Base-by-base conservation (phyloP, 2,888 invertebrate species). In the Heliconius ethilla region DNA sequence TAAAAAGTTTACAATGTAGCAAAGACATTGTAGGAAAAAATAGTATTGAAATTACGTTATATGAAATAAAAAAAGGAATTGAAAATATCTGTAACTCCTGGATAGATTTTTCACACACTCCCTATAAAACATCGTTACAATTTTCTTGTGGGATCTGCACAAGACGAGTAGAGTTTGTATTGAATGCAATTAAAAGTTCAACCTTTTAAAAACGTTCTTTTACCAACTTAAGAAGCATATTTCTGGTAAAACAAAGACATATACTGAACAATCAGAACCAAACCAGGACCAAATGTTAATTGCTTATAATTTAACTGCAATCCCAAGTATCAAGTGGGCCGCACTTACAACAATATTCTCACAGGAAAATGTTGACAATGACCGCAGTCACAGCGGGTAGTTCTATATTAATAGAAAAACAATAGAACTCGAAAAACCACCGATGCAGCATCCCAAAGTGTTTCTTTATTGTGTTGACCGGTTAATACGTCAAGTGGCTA, bases 381-480 rank as follows among this genome's bases (percentile, higher is more conserved):
- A 81, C 82, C 86, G 83, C 78, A 83, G 86, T 84, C 78, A 81
- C 86, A 84, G 85, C 84, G 84, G 85, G 85, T 79, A 69, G 86
- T 83, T 83, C 84, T 86, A 88, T 88, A 83, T 83, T 89, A 87
- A 82, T 82, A 78, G 85, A 88, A 89, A 92, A 92, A 93, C 93
- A 90, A 89, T 85, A 79, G 86, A 84, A 82, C 92, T 93, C 82
- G 83, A 89, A 83, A 89, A 92, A 75, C 79, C 92, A 93, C 82
- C 85, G 90, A 90, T 83, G 88, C 93, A 90, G 85, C 90, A 85
- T 91, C 91, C 89, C 82, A 83, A 89, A 89, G 88, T 88, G 88
- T 88, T 89, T 88, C 89, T 88, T 89, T 88, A 86, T 89, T 92
- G 91, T 92, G 91, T 91, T 91, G 89, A 90, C 89, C 90, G 88